These are phyloP conservation scores for Prenolepis imparis DNA, from an alignment of 2,888 invertebrate genomes.

Conservation along the genomic window DNA sequence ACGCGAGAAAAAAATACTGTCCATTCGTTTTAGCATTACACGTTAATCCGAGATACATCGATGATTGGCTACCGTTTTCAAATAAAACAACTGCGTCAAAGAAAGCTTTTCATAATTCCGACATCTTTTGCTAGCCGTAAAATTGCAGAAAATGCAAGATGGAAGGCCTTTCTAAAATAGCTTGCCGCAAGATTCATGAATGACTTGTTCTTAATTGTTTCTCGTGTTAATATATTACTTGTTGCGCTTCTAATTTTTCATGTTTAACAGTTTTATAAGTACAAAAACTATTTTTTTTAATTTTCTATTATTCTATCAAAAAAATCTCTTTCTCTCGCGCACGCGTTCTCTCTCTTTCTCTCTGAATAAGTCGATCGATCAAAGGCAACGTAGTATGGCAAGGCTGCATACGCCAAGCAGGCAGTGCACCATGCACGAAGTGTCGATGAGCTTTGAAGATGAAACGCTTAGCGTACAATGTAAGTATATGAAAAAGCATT, in stretches of 20 bases:
- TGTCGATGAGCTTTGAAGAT: conserved; percentile 38
- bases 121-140: conserved; percentile 14
- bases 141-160: conserved; percentile 53
- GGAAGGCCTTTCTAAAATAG: conserved; percentile 68
- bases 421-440: conserved; percentile 1
- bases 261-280: not conserved
- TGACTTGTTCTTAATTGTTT: not conserved
- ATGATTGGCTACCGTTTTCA: conserved; percentile 42
- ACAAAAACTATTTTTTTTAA: conserved; percentile 5
- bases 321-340: conserved; percentile 13
- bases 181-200: conserved; percentile 15
- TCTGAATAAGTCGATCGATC: conserved; percentile 44
- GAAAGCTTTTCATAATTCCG: conserved; percentile 40
- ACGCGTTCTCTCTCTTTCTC: not conserved
- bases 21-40: conserved; percentile 48
- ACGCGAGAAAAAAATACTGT: conserved; percentile 39
- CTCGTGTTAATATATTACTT: not conserved
- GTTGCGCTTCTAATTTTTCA: not conserved
- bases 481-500: conserved; percentile 16
- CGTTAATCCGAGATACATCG: conserved; percentile 47
- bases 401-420: not conserved
- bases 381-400: conserved; percentile 26
- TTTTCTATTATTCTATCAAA: conserved; percentile 14
- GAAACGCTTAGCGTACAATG: conserved; percentile 18
- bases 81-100: conserved; percentile 37